Evolutionary conservation across 2,888 invertebrate genomes (phyloP).

Genomic region (Drosophila multiciliata): DNA sequence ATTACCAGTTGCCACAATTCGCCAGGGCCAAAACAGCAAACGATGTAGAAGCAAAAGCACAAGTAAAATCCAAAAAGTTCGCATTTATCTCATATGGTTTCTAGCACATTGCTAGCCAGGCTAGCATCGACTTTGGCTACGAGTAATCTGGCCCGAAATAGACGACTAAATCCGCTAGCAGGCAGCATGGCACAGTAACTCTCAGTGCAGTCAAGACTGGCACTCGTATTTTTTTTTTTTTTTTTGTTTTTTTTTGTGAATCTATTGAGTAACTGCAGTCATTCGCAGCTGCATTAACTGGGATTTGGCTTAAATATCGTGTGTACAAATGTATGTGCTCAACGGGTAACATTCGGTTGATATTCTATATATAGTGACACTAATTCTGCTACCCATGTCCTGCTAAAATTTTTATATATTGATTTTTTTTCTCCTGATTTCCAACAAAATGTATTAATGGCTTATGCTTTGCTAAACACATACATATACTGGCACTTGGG

Average conservation of each 20-base stretch:
- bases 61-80: slow-evolving; percentile 18
- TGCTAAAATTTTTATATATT: background rate
- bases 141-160: slow-evolving; percentile 65
- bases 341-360: background rate
- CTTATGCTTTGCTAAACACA: background rate
- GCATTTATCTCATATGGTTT: slow-evolving; percentile 47
- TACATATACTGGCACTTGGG: background rate
- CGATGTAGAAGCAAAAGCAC: slow-evolving; percentile 3
- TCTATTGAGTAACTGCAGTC: slow-evolving; percentile 36
- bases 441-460: background rate
- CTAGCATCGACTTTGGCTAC: slow-evolving; percentile 38
- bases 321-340: background rate
- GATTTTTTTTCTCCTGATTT: background rate
- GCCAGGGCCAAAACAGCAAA: slow-evolving; percentile 26
- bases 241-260: too few species aligned
- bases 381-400: background rate
- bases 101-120: slow-evolving; percentile 26
- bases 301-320: slow-evolving; percentile 57
- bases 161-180: slow-evolving; percentile 68
- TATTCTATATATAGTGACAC: background rate
- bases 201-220: slow-evolving; percentile 6
- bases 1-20: slow-evolving; percentile 71
- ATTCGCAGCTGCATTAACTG: slow-evolving; percentile 70
- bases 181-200: slow-evolving; percentile 28
- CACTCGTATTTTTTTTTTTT: background rate